phyloP scores from a whole-genome alignment of 2,797 vertebrate genomes.

The Eleutherodactylus coqui region DNA sequence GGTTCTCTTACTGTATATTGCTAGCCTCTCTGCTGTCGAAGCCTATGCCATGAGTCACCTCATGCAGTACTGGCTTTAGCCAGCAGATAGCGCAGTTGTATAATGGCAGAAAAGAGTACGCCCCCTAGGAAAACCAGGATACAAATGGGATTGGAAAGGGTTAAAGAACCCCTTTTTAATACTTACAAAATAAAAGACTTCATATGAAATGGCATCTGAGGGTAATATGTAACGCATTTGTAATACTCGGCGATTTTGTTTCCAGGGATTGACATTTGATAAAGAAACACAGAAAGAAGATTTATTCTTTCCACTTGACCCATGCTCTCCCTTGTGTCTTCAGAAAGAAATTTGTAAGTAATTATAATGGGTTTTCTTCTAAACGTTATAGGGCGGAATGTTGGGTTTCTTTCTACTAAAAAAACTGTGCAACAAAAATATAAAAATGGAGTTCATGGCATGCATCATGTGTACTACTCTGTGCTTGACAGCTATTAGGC shows the following conservation, averaged over 20 bases:
- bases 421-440: not conserved
- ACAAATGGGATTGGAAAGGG: too few species aligned
- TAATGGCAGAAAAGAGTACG: too few species aligned
- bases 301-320: conserved; percentile 37
- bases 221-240: not conserved
- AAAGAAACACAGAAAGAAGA: conserved; percentile 37
- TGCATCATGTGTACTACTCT: too few species aligned
- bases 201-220: not conserved
- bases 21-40: too few species aligned
- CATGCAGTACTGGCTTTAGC: too few species aligned
- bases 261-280: conserved; percentile 1
- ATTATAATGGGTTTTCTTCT: not conserved
- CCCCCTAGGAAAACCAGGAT: too few species aligned
- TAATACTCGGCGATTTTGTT: not conserved
- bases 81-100: too few species aligned
- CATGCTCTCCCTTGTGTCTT: conserved; percentile 45
- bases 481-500: too few species aligned
- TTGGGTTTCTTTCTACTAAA: not conserved
- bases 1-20: too few species aligned
- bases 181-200: not conserved
- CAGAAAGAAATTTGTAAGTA: conserved; percentile 62
- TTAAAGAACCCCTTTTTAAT: not conserved
- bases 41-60: too few species aligned
- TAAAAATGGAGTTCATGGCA: not conserved
- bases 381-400: not conserved